Conservation (phyloP, 2,888 invertebrate species). For the Pachymerium ferrugineum region DNA sequence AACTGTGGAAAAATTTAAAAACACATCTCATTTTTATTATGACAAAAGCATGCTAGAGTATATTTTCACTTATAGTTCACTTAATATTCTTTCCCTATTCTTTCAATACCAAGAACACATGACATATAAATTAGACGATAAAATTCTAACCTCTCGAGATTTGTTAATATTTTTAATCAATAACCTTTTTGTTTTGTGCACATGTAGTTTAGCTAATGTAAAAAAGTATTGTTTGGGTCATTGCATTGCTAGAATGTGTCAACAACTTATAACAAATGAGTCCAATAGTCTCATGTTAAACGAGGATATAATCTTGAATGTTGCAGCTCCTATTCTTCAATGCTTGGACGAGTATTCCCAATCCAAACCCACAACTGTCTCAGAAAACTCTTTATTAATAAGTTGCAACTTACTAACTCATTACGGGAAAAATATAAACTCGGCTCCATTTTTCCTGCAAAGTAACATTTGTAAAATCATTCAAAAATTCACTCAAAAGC, state of each 20-base stretch:
- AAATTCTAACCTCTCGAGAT: not conserved
- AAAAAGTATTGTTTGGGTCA: not conserved
- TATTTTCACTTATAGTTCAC: not conserved
- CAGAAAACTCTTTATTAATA: not conserved
- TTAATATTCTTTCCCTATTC: not conserved
- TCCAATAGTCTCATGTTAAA: slow-evolving; percentile 1
- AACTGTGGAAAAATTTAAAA: not conserved
- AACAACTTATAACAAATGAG: not conserved
- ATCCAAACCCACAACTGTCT: not conserved
- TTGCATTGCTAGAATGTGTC: not conserved
- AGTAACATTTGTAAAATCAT: not conserved
- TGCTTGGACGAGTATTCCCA: not conserved
- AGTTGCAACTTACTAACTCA: not conserved
- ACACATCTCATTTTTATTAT: not conserved
- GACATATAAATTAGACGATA: not conserved
- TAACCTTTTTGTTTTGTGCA: not conserved
- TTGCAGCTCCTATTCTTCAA: not conserved
- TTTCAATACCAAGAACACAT: not conserved
- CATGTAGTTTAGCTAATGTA: not conserved
- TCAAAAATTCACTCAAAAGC: not conserved
- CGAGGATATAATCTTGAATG: not conserved
- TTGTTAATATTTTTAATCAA: not conserved
- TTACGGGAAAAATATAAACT: not conserved
- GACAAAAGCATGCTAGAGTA: not conserved
- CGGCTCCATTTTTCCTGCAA: not conserved